These are phyloP conservation scores for Drosophila imparisetae DNA, from an alignment of 2,888 invertebrate species.

Conservation along the genomic window DNA sequence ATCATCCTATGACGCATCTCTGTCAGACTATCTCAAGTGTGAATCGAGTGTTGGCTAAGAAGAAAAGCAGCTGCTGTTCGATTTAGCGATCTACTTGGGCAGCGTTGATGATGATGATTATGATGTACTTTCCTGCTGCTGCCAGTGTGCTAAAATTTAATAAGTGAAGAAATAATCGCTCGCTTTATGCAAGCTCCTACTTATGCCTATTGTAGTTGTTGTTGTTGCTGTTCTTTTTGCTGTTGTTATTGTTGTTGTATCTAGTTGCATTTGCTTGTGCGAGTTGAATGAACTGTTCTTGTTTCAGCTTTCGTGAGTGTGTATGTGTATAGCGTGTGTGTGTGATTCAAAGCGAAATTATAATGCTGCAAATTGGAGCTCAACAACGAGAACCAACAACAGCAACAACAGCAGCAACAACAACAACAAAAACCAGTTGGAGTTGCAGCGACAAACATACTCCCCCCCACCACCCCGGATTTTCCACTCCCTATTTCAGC, in stretches of 20 bases:
- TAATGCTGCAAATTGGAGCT: conserved; percentile 69
- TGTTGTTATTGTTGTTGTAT: conserved; percentile 28
- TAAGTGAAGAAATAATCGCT: conserved; percentile 74
- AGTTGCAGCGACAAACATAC: conserved; percentile 30
- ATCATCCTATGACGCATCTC: conserved; percentile 23
- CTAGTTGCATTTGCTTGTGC: conserved; percentile 36
- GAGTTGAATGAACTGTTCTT: conserved; percentile 50
- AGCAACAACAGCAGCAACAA: conserved; percentile 11
- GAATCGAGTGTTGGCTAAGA: conserved; percentile 36
- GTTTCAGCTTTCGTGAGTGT: conserved; percentile 31
- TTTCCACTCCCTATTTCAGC: conserved; percentile 16
- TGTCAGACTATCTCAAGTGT: conserved; percentile 31
- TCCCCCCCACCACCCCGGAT: not conserved
- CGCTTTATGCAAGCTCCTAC: conserved; percentile 68
- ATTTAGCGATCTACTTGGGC: conserved; percentile 23
- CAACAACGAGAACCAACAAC: conserved; percentile 37
- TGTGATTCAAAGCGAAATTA: conserved; percentile 75
- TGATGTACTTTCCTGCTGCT: conserved; percentile 45
- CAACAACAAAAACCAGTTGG: conserved; percentile 57
- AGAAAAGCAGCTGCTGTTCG: conserved; percentile 35
- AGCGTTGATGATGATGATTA: conserved; percentile 46
- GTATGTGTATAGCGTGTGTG: conserved; percentile 51
- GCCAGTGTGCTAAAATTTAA: conserved; percentile 69
- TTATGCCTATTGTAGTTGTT: conserved; percentile 45
- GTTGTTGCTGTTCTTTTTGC: conserved; percentile 18